A percentile compares a stretch with the other conserved stretches of the same genome.
Conservation (phyloP, 1,140 invertebrate species). For the Berghia stephanieae region DNA sequence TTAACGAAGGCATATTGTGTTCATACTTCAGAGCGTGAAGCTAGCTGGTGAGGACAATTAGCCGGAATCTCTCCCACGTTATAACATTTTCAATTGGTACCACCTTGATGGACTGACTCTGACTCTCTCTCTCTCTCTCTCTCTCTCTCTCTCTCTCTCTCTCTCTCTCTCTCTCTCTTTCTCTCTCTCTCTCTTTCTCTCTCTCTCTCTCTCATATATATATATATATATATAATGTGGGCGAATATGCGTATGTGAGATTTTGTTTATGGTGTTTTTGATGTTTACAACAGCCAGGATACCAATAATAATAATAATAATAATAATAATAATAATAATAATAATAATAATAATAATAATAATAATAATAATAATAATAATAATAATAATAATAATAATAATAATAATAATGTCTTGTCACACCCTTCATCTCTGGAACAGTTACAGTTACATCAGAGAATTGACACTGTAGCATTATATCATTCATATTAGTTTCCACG, state of each 20-base stretch:
- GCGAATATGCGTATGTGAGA: neutral
- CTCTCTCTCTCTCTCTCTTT: constrained; percentile 17
- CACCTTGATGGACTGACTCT: neutral
- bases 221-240: too few relatives aligned
- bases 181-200: constrained; percentile 5
- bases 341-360: too few relatives aligned
- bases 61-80: too few relatives aligned
- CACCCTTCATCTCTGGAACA: neutral
- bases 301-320: neutral
- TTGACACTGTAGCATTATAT: too few relatives aligned
- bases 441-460: neutral
- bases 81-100: too few relatives aligned
- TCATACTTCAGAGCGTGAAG: too few relatives aligned
- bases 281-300: neutral
- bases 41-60: too few relatives aligned
- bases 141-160: constrained; percentile 11
- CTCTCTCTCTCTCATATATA: too few relatives aligned
- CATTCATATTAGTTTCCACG: neutral
- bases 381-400: neutral
- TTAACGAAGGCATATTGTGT: too few relatives aligned
- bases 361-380: neutral
- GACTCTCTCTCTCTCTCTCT: constrained; percentile 5
- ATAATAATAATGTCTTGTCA: too few relatives aligned
- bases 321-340: neutral
- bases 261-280: neutral